Conservation (phyloP, 2,113 vertebrate species). For the Pollimyrus isidori region DNA sequence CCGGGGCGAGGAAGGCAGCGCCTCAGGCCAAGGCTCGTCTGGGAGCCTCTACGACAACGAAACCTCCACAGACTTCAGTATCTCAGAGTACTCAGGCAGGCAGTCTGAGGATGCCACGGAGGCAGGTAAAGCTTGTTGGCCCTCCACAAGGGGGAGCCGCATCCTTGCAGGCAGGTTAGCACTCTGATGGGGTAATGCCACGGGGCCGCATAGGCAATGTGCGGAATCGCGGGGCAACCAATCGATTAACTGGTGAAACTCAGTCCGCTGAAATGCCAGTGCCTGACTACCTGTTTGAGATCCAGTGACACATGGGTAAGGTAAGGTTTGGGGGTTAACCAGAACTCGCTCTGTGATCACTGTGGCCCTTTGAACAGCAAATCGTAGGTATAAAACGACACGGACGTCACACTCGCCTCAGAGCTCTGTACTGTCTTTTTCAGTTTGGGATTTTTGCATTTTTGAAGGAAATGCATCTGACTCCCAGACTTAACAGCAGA, state of each 20-base stretch:
- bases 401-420: not conserved
- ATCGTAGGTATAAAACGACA: not conserved
- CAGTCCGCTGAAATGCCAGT: slow-evolving; percentile 16
- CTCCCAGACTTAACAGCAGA: not conserved
- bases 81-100: slow-evolving; percentile 73
- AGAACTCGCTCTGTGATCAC: slow-evolving; percentile 7
- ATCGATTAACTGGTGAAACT: slow-evolving; percentile 32
- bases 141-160: slow-evolving; percentile 43
- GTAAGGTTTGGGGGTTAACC: slow-evolving; percentile 28
- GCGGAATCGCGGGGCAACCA: slow-evolving; percentile 20
- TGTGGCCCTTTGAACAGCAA: not conserved
- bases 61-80: slow-evolving; percentile 92
- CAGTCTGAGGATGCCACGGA: slow-evolving; percentile 67
- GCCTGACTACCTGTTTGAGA: not conserved
- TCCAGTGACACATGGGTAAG: slow-evolving; percentile 20
- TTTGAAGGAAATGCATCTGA: not conserved
- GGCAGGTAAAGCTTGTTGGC: slow-evolving; percentile 72
- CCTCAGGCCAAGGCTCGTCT: slow-evolving; percentile 74
- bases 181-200: not conserved
- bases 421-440: not conserved
- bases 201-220: slow-evolving; percentile 11
- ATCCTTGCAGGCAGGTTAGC: slow-evolving; percentile 7
- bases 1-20: slow-evolving; percentile 77
- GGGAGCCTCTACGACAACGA: slow-evolving; percentile 87
- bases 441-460: not conserved